Evolutionary conservation across 2,113 vertebrate genomes (phyloP).

Genomic region (Oceanites oceanicus): DNA sequence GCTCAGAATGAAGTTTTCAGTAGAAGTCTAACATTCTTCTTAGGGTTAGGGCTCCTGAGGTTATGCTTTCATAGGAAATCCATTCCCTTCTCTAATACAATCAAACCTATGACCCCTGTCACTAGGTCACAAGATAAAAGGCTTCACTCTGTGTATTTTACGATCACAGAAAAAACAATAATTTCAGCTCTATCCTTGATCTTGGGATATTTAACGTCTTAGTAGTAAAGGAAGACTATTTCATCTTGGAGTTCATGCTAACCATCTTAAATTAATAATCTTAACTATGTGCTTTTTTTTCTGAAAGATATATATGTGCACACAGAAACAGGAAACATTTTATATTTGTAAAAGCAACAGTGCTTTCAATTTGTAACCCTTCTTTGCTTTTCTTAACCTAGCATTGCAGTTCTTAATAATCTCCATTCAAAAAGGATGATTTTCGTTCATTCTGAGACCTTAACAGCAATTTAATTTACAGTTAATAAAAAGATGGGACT

Average conservation of each 20-base stretch:
- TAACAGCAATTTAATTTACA: not conserved
- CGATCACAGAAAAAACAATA: conserved; percentile 36
- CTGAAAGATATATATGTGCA: conserved; percentile 15
- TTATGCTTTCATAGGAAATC: conserved; percentile 56
- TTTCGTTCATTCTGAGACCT: not conserved
- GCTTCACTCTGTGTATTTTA: conserved; percentile 52
- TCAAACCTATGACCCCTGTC: conserved; percentile 48
- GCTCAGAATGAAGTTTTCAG: not conserved
- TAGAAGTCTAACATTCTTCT: not conserved
- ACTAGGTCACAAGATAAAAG: conserved; percentile 54
- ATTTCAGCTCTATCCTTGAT: conserved; percentile 59
- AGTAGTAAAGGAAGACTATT: conserved; percentile 32
- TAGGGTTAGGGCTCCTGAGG: not conserved
- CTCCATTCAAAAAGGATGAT: not conserved
- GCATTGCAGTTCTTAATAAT: not conserved
- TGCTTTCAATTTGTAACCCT: conserved; percentile 14
- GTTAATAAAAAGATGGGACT: not conserved
- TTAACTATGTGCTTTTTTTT: not conserved
- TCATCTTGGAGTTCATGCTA: conserved; percentile 44
- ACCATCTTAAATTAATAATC: conserved; percentile 57
- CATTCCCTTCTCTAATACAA: conserved; percentile 19
- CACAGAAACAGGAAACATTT: conserved; percentile 42
- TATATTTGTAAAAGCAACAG: conserved; percentile 30
- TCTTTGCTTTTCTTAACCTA: conserved; percentile 22
- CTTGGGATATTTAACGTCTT: conserved; percentile 45